Conservation (phyloP, 2,113 vertebrate species). For the Anhinga anhinga region DNA sequence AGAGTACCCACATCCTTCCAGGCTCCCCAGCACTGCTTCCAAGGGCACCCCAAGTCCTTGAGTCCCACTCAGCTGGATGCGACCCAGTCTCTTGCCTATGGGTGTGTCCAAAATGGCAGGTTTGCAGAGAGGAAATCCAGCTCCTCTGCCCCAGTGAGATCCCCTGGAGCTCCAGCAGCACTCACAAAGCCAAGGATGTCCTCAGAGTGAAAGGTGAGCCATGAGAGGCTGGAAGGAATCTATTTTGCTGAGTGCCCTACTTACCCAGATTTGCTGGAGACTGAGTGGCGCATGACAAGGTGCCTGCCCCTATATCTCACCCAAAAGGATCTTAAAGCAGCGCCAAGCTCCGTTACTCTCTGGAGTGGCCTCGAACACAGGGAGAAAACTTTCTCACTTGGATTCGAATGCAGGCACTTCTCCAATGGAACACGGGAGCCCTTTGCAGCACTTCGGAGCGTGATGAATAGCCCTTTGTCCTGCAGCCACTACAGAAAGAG, state of each 20-base stretch:
- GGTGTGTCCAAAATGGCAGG: not conserved
- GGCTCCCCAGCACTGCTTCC: not conserved
- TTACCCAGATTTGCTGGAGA: slow-evolving; percentile 36
- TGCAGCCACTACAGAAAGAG: slow-evolving; percentile 50
- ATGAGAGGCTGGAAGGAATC: not conserved
- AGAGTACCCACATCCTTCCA: not conserved
- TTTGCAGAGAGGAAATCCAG: not conserved
- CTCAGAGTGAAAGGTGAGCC: not conserved
- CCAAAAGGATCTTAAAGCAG: slow-evolving; percentile 34
- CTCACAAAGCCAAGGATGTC: not conserved
- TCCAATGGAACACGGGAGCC: not conserved
- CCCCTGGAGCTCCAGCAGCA: not conserved
- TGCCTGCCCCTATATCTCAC: not conserved
- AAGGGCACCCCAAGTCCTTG: not conserved
- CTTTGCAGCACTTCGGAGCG: slow-evolving; percentile 48
- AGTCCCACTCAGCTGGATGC: not conserved
- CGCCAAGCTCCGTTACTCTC: slow-evolving; percentile 21
- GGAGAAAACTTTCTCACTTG: slow-evolving; percentile 24
- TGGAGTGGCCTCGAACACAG: not conserved
- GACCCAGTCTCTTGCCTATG: not conserved
- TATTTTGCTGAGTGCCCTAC: not conserved
- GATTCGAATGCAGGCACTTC: not conserved
- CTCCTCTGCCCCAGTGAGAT: not conserved
- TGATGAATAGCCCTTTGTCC: slow-evolving; percentile 65
- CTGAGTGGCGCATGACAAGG: not conserved